Conservation (phyloP, 1,140 invertebrate genomes). For the Cheumatopsyche charites region DNA sequence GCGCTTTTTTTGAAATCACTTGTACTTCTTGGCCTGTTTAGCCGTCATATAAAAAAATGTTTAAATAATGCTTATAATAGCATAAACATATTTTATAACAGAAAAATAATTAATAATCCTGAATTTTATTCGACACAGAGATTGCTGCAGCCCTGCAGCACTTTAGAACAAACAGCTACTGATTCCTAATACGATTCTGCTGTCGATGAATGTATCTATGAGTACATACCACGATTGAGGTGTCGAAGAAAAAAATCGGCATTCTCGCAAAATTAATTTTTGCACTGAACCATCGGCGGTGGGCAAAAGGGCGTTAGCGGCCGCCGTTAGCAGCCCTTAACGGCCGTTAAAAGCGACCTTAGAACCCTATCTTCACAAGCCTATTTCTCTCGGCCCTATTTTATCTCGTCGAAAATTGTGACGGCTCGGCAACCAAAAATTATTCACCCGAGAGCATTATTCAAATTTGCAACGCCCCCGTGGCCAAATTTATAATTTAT, state of each 20-base stretch:
- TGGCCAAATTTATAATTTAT: not conserved
- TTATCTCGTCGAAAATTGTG: slow-evolving; percentile 22
- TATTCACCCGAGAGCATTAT: slow-evolving; percentile 27
- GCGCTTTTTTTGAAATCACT: too few species aligned
- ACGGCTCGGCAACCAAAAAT: slow-evolving; percentile 20
- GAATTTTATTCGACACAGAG: too few species aligned
- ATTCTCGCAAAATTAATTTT: not conserved
- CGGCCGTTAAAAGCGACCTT: slow-evolving; percentile 24
- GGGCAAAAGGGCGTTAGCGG: not conserved
- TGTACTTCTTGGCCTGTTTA: too few species aligned
- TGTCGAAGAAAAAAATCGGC: not conserved
- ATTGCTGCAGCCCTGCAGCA: too few species aligned
- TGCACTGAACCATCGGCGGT: not conserved
- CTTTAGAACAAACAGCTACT: too few species aligned
- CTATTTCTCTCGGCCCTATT: not conserved
- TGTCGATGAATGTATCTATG: too few species aligned
- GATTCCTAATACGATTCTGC: too few species aligned
- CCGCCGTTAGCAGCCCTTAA: slow-evolving; percentile 25
- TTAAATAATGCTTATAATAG: too few species aligned
- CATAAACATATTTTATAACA: too few species aligned
- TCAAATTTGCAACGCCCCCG: slow-evolving; percentile 8
- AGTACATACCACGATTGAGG: too few species aligned
- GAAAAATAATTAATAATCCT: too few species aligned
- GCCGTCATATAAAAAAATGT: too few species aligned
- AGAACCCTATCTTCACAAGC: not conserved